A percentile compares a stretch with the other conserved stretches of the same genome.
Evolutionary conservation across 2,113 vertebrate species (phyloP).

Genomic region (Regulus satrapa): DNA sequence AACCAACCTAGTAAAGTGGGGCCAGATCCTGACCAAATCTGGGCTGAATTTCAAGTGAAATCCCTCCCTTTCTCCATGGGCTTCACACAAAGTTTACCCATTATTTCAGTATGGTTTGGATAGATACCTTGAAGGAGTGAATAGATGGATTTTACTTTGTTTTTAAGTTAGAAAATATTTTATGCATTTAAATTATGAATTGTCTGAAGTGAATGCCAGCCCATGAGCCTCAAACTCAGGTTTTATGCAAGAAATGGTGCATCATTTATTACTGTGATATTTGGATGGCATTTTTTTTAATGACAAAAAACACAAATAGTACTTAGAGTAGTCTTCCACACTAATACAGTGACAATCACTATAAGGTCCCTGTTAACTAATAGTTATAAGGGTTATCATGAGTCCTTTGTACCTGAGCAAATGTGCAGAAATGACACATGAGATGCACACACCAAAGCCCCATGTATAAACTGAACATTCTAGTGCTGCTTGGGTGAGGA

Average conservation of each 20-base stretch:
- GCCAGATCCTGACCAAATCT: background rate
- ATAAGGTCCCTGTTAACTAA: background rate
- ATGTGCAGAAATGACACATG: rapidly evolving
- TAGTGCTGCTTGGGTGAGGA: background rate
- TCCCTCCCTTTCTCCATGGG: background rate
- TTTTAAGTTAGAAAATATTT: background rate
- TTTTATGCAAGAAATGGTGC: background rate
- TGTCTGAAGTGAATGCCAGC: background rate
- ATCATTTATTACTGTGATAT: background rate
- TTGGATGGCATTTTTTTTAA: background rate
- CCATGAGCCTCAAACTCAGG: background rate
- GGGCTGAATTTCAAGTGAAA: background rate
- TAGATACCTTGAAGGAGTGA: background rate
- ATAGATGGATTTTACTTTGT: background rate
- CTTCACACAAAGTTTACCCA: background rate
- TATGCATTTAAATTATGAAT: background rate
- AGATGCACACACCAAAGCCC: background rate
- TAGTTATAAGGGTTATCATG: background rate
- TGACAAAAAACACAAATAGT: background rate
- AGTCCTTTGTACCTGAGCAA: background rate
- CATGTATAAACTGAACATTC: background rate
- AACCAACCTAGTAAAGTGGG: background rate
- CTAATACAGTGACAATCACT: background rate
- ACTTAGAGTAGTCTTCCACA: background rate
- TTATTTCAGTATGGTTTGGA: background rate